Percentiles rank a stretch among this genome's conserved stretches.
Conservation (phyloP, 2,113 vertebrate genomes). For the Pseudorhombus dupliciocellatus region DNA sequence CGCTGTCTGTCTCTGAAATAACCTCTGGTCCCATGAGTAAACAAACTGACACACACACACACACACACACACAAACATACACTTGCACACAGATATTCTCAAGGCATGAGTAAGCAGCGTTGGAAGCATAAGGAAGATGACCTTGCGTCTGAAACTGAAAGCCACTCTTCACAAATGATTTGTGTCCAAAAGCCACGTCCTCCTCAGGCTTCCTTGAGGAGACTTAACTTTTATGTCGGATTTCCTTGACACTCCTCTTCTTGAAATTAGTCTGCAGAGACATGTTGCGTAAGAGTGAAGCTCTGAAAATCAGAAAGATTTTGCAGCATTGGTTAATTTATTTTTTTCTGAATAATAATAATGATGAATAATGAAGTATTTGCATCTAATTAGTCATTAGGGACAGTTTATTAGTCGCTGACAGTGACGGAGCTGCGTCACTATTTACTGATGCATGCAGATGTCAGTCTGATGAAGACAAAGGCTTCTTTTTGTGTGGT, state of each 20-base stretch:
- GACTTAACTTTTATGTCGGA: constrained; percentile 42
- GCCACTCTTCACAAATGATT: constrained; percentile 68
- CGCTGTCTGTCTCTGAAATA: constrained; percentile 60
- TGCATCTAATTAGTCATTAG: not conserved
- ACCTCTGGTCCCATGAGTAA: constrained; percentile 74
- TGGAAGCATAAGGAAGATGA: constrained; percentile 53
- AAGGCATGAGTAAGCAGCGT: constrained; percentile 67
- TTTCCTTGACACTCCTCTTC: constrained; percentile 8
- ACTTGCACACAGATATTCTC: constrained; percentile 32
- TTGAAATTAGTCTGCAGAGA: constrained; percentile 12
- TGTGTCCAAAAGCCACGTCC: constrained; percentile 56
- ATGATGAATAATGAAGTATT: constrained; percentile 9
- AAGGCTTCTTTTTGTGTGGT: not conserved
- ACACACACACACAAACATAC: constrained; percentile 27
- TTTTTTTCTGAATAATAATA: constrained; percentile 8
- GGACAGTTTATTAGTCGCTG: not conserved
- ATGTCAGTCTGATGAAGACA: not conserved
- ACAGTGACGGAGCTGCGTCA: constrained; percentile 6
- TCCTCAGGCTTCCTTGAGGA: constrained; percentile 39
- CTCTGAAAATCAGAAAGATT: not conserved
- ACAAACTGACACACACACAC: constrained; percentile 42
- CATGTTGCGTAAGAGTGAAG: constrained; percentile 57
- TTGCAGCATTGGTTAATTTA: constrained; percentile 9
- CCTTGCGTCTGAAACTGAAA: constrained; percentile 64
- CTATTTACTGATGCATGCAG: not conserved